These are phyloP conservation scores for Nezara viridula DNA, from an alignment of 2,888 invertebrate species.

Conservation along the genomic window DNA sequence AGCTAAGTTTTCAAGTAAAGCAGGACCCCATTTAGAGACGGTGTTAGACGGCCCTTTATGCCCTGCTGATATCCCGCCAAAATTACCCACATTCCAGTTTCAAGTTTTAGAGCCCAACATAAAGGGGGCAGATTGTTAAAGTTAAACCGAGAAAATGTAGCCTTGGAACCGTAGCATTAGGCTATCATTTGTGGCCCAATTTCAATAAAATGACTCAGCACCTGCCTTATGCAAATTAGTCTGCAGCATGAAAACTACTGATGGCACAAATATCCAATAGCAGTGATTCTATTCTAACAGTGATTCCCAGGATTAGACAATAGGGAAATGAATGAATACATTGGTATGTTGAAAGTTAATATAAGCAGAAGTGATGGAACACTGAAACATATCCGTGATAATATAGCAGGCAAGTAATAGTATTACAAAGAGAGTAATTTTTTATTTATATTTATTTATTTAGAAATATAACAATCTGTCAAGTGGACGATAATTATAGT, in stretches of 20 bases:
- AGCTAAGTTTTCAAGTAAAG: slow-evolving; percentile 23
- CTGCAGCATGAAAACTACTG: neutral
- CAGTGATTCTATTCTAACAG: too few relatives aligned
- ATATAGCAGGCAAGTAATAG: too few relatives aligned
- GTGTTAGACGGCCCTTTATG: neutral
- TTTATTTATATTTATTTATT: too few relatives aligned
- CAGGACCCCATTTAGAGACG: slow-evolving; percentile 7
- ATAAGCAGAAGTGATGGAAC: too few relatives aligned
- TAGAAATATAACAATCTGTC: too few relatives aligned
- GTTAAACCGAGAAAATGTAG: slow-evolving; percentile 15
- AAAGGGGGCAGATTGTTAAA: slow-evolving; percentile 7
- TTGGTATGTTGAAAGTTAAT: too few relatives aligned
- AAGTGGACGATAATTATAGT: too few relatives aligned
- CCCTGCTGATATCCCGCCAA: neutral
- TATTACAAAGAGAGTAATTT: too few relatives aligned
- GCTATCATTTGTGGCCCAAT: neutral
- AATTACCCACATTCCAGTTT: slow-evolving; percentile 35
- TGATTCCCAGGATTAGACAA: too few relatives aligned
- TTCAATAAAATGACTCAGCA: slow-evolving; percentile 4
- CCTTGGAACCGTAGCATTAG: neutral
- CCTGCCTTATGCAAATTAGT: neutral
- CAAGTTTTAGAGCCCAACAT: slow-evolving; percentile 23
- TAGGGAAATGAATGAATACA: too few relatives aligned
- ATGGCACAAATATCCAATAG: neutral
- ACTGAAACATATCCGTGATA: too few relatives aligned